Percentiles rank a stretch among this genome's conserved stretches.
These are phyloP conservation scores for Busseola fusca DNA, from an alignment of 2,888 invertebrate genomes.

Conservation along the genomic window DNA sequence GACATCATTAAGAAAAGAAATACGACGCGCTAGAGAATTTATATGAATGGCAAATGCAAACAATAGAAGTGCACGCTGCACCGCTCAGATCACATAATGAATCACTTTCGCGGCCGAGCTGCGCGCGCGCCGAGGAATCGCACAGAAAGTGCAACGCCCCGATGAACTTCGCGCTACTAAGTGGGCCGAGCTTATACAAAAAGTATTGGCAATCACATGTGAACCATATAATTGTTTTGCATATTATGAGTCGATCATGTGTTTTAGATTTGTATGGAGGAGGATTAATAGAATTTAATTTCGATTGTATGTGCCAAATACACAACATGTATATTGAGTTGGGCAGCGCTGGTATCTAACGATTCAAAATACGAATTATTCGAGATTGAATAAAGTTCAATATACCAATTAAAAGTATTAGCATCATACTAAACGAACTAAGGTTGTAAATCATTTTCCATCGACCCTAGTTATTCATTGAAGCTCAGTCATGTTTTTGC, in stretches of 20 bases:
- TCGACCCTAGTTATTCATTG: conserved; percentile 32
- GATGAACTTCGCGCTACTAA: conserved; percentile 85
- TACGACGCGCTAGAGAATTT: conserved; percentile 38
- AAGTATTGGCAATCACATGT: conserved; percentile 37
- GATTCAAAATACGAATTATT: conserved; percentile 2
- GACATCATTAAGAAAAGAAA: conserved; percentile 33
- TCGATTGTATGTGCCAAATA: background rate
- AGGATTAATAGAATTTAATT: background rate
- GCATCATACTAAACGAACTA: background rate
- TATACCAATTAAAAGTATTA: background rate
- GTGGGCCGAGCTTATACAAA: conserved; percentile 68
- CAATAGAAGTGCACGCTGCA: conserved; percentile 62
- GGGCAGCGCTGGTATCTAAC: background rate
- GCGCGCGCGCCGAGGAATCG: conserved; percentile 75
- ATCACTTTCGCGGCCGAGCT: conserved; percentile 80
- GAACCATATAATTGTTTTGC: conserved; percentile 28
- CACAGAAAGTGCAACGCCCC: conserved; percentile 85
- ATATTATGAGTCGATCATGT: background rate
- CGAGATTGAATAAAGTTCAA: background rate
- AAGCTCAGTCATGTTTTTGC: conserved; percentile 63
- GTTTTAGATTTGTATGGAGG: background rate
- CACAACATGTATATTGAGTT: background rate
- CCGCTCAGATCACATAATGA: conserved; percentile 69
- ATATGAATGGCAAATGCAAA: conserved; percentile 65
- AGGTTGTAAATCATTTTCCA: conserved; percentile 4